Conservation (phyloP, 1,140 invertebrate genomes). For the Manduca sexta region DNA sequence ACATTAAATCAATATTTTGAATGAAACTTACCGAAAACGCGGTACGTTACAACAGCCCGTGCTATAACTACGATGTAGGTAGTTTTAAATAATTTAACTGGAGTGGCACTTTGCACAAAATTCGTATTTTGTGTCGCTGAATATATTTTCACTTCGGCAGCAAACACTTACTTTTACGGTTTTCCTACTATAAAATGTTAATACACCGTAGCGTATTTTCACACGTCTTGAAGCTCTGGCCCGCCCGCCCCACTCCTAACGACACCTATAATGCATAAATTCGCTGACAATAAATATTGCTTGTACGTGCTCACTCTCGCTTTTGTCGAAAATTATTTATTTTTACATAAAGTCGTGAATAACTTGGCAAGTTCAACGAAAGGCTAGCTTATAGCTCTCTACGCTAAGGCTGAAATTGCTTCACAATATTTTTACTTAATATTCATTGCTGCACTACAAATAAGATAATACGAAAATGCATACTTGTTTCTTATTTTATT, state of each 20-base stretch:
- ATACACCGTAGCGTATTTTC: neutral
- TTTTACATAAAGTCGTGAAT: neutral
- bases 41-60: too few species aligned
- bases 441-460: neutral
- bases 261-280: constrained; percentile 11
- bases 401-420: neutral
- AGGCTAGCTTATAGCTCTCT: neutral
- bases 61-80: too few species aligned
- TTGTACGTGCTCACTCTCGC: constrained; percentile 8
- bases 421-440: neutral
- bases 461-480: neutral
- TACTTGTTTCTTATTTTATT: neutral
- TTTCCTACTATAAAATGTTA: constrained; percentile 1
- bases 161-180: constrained; percentile 2
- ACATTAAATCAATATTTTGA: too few species aligned
- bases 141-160: constrained; percentile 1
- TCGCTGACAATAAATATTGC: constrained; percentile 7
- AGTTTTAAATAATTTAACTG: too few species aligned
- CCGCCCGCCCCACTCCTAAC: neutral
- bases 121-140: neutral
- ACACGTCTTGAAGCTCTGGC: neutral
- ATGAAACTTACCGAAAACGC: too few species aligned
- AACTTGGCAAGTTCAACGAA: too few species aligned
- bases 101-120: too few species aligned
- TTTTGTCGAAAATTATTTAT: constrained; percentile 5